phyloP scores from a whole-genome alignment of 2,113 vertebrate species.

The Paramormyrops kingsleyae region DNA sequence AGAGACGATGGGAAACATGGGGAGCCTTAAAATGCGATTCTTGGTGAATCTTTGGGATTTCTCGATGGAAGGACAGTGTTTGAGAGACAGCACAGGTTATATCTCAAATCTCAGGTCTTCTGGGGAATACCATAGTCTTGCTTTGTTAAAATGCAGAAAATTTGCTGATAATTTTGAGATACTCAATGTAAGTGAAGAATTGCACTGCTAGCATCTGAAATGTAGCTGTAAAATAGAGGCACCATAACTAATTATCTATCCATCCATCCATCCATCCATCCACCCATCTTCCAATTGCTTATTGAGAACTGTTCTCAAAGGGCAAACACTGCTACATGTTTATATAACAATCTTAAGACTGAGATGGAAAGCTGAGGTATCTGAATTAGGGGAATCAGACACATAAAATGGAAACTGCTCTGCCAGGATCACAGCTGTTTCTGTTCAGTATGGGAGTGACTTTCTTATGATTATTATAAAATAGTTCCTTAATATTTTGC shows the following conservation, averaged over 20 bases:
- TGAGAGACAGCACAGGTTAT: too few species aligned
- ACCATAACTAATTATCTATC: neutral
- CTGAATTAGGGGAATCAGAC: neutral
- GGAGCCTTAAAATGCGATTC: neutral
- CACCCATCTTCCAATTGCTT: neutral
- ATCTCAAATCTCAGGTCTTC: neutral
- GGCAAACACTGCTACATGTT: neutral
- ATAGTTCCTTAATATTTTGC: neutral
- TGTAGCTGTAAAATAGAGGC: neutral
- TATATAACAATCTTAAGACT: neutral
- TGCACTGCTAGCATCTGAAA: neutral
- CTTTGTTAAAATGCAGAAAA: neutral
- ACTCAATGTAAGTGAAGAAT: neutral
- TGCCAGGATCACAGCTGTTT: neutral
- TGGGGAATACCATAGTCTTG: neutral
- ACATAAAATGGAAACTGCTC: neutral
- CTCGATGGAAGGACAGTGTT: neutral
- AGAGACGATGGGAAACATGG: neutral
- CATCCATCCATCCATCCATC: neutral
- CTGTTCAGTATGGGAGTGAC: neutral
- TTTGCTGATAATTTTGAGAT: neutral
- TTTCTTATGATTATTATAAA: neutral
- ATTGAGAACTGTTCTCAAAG: neutral
- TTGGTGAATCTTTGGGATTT: neutral
- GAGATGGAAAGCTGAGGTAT: neutral